Evolutionary conservation across 2,797 vertebrate species (phyloP).

Genomic region (Rhinophrynus dorsalis): DNA sequence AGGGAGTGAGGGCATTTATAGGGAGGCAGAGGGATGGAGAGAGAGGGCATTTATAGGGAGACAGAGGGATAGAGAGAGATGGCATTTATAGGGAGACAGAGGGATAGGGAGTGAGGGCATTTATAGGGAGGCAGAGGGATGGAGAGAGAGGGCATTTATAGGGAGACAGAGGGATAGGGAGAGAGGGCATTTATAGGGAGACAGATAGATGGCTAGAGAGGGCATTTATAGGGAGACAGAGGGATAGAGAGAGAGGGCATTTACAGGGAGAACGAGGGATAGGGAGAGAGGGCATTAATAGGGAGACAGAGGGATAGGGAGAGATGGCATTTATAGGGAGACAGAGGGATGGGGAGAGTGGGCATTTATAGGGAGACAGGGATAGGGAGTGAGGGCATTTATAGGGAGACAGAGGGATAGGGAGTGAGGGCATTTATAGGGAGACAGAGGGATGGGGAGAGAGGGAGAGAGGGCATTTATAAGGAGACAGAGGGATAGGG

Average conservation of each 20-base stretch:
- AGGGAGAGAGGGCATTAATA: conserved; percentile 12
- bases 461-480: background rate
- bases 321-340: conserved; percentile 11
- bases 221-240: conserved; percentile 14
- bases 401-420: conserved; percentile 14
- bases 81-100: conserved; percentile 13
- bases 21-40: conserved; percentile 12
- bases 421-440: conserved; percentile 17
- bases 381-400: conserved; percentile 16
- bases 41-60: conserved; percentile 14
- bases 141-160: conserved; percentile 15
- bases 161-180: conserved; percentile 11
- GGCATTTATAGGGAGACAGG: no score
- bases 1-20: conserved; percentile 15
- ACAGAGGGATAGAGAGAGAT: conserved; percentile 1
- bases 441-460: conserved; percentile 7
- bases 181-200: conserved; percentile 14
- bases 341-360: conserved; percentile 8
- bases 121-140: conserved; percentile 18
- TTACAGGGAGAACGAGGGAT: conserved; percentile 17
- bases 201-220: conserved; percentile 6
- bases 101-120: conserved; percentile 20
- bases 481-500: no score
- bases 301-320: conserved; percentile 14
- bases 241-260: conserved; percentile 18